phyloP scores from a whole-genome alignment of 2,113 vertebrate genomes.

The Oreamnos americanus region DNA sequence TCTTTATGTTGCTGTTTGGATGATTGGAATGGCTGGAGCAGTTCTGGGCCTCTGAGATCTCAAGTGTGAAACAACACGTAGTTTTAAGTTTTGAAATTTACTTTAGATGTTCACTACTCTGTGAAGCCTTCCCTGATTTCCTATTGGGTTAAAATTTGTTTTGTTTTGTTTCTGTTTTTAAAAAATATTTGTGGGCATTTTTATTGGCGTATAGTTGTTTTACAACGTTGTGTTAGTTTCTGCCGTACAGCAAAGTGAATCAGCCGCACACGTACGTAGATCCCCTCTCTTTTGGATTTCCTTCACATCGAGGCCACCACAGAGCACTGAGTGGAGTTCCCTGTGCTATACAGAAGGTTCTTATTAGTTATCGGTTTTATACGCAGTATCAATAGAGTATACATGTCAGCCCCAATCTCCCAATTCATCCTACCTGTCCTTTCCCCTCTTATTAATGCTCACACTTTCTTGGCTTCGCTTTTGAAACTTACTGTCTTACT shows the following conservation, averaged over 20 bases:
- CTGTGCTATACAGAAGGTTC: background rate
- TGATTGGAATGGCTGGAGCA: conserved; percentile 76
- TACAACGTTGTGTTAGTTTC: background rate
- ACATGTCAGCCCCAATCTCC: background rate
- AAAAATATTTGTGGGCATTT: background rate
- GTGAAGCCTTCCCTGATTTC: background rate
- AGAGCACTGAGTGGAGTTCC: background rate
- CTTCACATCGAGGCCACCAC: background rate
- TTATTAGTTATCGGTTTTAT: background rate
- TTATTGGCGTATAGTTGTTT: background rate
- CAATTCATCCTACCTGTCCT: background rate
- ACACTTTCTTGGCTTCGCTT: background rate
- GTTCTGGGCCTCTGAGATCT: background rate
- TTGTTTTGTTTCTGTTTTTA: background rate
- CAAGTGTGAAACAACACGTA: background rate
- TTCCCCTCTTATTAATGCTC: background rate
- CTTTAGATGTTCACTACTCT: background rate
- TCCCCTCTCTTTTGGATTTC: background rate
- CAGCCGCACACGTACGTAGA: background rate
- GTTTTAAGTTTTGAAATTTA: background rate
- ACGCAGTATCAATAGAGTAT: background rate
- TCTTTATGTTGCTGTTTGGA: conserved; percentile 84
- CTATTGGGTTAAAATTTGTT: background rate
- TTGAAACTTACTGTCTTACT: background rate
- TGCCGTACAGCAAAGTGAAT: background rate